Evolutionary conservation across 2,888 invertebrate species (phyloP).

Genomic region (Crocallis elinguaria): DNA sequence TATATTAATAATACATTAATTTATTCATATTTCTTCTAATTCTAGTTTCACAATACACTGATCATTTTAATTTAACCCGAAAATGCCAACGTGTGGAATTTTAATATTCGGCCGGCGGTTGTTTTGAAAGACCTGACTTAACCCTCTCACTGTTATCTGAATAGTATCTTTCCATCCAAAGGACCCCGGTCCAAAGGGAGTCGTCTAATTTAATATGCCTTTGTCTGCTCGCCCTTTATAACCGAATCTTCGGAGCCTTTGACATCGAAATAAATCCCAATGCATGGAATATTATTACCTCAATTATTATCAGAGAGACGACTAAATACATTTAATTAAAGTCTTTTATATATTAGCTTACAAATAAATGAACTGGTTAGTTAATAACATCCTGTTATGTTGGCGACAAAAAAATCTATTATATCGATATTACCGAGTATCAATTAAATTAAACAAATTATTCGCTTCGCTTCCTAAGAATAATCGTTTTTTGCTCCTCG

Average conservation of each 20-base stretch:
- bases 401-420: slow-evolving; percentile 28
- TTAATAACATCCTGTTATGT: slow-evolving; percentile 33
- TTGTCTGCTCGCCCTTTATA: slow-evolving; percentile 17
- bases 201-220: slow-evolving; percentile 25
- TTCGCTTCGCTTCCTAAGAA: slow-evolving; percentile 21
- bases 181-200: slow-evolving; percentile 16
- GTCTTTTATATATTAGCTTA: no score
- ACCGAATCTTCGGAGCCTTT: slow-evolving; percentile 18
- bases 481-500: slow-evolving; percentile 27
- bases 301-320: slow-evolving; percentile 1
- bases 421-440: slow-evolving; percentile 9
- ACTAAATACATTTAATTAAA: background rate
- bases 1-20: no score
- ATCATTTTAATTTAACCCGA: slow-evolving; percentile 15
- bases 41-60: slow-evolving; percentile 4
- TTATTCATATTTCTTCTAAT: no score
- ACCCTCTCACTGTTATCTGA: slow-evolving; percentile 24
- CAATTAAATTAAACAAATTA: slow-evolving; percentile 28
- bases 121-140: slow-evolving; percentile 18
- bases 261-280: slow-evolving; percentile 14
- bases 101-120: slow-evolving; percentile 12
- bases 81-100: slow-evolving; percentile 6
- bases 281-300: background rate
- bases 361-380: slow-evolving; percentile 2
- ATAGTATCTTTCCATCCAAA: slow-evolving; percentile 19